Base-by-base conservation (phyloP, 2,797 vertebrate species). In the Poeciliopsis turneri region DNA sequence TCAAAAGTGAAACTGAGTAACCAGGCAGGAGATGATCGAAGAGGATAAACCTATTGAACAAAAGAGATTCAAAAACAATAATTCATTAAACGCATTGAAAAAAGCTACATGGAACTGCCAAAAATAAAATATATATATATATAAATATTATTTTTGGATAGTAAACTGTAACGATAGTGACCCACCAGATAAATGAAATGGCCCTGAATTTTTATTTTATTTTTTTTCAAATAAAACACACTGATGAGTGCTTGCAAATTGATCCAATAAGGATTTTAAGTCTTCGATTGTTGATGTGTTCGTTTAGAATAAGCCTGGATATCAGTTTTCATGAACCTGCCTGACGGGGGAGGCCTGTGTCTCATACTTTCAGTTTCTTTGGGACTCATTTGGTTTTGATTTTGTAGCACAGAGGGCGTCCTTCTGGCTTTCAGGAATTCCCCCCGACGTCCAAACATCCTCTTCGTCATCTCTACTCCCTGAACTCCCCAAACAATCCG, bases 291-390 rank as follows among this genome's bases (percentile, higher is more conserved):
- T 64, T 36, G 59, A 61, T 33, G 30, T 0, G 30, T 33, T 33
- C 12, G 3, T 64, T 18, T 8, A 20, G n/a, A 36, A 2, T 68
- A 41, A 41, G 39, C 36, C 36, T 13, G 20, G 25, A 4, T 12
- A 13, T 68, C 36, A 41, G 1, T 64, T 33, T 23, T 41, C 39
- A 23, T 68, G 39, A 68, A 25, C 9, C 16, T 36, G 13, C 9
- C 11, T 43, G 43, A 47, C 9, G 9, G 15, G 9, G 15, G 30
- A 47, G 30, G 28, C n/a, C 46, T 4, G 13, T 0, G 7, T 39
- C 28, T 76, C 25, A 30, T 45, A 16, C 57, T 84, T 79, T 28
- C 16, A 66, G 33, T 84, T 86, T 82, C 74, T 41, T 0, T 47
- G 28, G 13, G 30, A 39, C 55, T 25, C 23, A 23, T 18, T 81